A percentile compares a stretch with the other conserved stretches of the same genome.
Evolutionary conservation across 2,888 invertebrate genomes (phyloP).

Genomic region (Pediacus dermestoides): DNA sequence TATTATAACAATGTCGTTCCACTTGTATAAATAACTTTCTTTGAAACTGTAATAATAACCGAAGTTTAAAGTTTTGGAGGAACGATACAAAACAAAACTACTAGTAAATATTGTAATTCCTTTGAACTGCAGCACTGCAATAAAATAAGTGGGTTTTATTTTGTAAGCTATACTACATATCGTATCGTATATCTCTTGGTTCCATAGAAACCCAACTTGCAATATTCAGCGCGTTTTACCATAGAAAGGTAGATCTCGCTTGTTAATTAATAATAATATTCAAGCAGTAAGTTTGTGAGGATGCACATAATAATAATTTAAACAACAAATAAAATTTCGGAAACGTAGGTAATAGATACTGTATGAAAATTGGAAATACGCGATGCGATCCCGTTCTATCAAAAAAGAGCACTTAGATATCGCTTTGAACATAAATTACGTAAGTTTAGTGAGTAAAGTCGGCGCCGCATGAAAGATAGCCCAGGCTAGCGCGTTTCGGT

Average conservation of each 20-base stretch:
- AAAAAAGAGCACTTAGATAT: conserved; percentile 17
- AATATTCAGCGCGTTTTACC: too few relatives aligned
- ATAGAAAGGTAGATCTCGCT: too few relatives aligned
- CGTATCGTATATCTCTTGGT: too few relatives aligned
- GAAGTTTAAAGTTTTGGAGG: conserved; percentile 6
- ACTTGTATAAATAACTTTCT: conserved; percentile 10
- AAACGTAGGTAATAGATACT: too few relatives aligned
- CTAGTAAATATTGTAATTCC: conserved; percentile 18
- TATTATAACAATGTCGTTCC: background rate
- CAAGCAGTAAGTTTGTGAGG: too few relatives aligned
- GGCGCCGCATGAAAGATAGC: conserved; percentile 18
- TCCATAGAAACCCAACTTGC: background rate
- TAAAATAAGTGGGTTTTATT: conserved; percentile 12
- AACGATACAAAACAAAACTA: conserved; percentile 14
- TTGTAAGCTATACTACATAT: conserved; percentile 13
- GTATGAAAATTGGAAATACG: too few relatives aligned
- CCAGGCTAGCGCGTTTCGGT: background rate
- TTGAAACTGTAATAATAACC: conserved; percentile 14
- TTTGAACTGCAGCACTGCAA: conserved; percentile 14
- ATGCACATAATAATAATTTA: too few relatives aligned
- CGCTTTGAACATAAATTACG: conserved; percentile 18
- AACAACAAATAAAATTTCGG: too few relatives aligned
- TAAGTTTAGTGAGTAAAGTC: conserved; percentile 18
- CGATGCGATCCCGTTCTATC: conserved; percentile 18
- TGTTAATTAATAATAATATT: too few relatives aligned